Conservation (phyloP, 2,888 invertebrate genomes). For the Lasioglossum leucozonium region DNA sequence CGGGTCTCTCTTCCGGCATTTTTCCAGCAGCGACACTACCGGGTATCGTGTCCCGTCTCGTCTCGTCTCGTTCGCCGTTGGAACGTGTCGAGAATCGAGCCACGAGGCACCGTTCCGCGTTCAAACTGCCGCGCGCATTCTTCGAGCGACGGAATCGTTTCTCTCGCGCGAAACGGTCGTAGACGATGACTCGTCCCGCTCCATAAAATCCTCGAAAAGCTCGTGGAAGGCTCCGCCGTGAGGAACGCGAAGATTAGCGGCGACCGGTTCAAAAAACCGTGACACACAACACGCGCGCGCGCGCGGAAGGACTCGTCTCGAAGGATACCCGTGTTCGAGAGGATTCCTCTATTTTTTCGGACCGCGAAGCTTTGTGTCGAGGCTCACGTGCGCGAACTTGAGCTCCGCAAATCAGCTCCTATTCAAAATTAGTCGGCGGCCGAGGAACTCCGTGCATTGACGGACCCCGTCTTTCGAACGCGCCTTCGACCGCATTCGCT, state of each 20-base stretch:
- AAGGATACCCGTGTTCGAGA: conserved; percentile 37
- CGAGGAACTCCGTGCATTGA: conserved; percentile 56
- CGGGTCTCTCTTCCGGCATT: conserved; percentile 35
- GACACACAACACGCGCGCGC: conserved; percentile 53
- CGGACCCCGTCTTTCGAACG: conserved; percentile 46
- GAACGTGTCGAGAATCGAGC: conserved; percentile 51
- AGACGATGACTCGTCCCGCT: conserved; percentile 43
- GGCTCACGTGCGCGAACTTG: conserved; percentile 7
- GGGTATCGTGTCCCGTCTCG: conserved; percentile 20
- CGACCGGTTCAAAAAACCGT: conserved; percentile 51
- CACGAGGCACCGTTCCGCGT: not conserved
- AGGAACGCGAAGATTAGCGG: conserved; percentile 47
- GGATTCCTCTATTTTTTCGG: conserved; percentile 30
- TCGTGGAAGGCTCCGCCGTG: conserved; percentile 28
- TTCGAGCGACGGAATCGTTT: conserved; percentile 32
- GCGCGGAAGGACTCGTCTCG: conserved; percentile 50
- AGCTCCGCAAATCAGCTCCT: conserved; percentile 77
- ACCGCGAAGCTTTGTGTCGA: conserved; percentile 8
- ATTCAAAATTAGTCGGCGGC: conserved; percentile 80
- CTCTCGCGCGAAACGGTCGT: conserved; percentile 14
- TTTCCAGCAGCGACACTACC: conserved; percentile 38
- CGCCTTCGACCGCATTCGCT: conserved; percentile 29
- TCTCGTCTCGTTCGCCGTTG: conserved; percentile 19
- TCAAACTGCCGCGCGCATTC: conserved; percentile 45
- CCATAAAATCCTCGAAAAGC: conserved; percentile 58